Percentiles rank a stretch among this genome's conserved stretches.
phyloP scores from a whole-genome alignment of 2,888 invertebrate species.

The Agrilus biguttatus region DNA sequence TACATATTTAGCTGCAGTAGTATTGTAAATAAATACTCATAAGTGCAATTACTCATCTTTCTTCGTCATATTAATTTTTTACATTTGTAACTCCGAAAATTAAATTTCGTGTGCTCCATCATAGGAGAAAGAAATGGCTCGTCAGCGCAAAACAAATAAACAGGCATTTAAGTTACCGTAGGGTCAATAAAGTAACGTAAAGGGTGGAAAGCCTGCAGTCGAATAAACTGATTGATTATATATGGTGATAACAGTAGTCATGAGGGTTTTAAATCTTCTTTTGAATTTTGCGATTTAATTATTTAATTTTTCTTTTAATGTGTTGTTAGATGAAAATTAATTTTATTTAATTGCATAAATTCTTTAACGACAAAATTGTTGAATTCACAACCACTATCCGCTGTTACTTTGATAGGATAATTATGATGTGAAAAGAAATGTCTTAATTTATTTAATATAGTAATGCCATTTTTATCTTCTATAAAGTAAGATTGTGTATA shows the following conservation, averaged over 20 bases:
- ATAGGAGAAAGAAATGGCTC: no score
- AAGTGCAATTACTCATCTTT: no score
- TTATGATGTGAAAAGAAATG: no score
- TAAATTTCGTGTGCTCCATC: no score
- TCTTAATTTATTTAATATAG: no score
- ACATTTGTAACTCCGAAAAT: no score
- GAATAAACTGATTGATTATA: conserved; percentile 2
- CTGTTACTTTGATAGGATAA: conserved; percentile 4
- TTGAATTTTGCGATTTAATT: neutral
- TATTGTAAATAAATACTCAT: no score
- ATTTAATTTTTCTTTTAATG: neutral
- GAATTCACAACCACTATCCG: conserved; percentile 7
- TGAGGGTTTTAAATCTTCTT: neutral
- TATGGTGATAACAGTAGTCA: neutral
- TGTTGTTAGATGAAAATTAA: conserved; percentile 2
- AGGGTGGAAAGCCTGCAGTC: neutral
- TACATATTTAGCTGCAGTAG: no score
- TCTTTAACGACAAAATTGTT: conserved; percentile 4
- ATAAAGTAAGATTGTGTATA: no score
- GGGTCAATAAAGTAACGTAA: conserved; percentile 1
- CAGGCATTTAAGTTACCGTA: neutral
- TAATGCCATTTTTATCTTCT: no score
- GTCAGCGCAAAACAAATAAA: no score
- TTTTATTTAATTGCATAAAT: conserved; percentile 3
- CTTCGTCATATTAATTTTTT: no score